Conservation (phyloP, 2,797 vertebrate species). For the Sebastes jordani region DNA sequence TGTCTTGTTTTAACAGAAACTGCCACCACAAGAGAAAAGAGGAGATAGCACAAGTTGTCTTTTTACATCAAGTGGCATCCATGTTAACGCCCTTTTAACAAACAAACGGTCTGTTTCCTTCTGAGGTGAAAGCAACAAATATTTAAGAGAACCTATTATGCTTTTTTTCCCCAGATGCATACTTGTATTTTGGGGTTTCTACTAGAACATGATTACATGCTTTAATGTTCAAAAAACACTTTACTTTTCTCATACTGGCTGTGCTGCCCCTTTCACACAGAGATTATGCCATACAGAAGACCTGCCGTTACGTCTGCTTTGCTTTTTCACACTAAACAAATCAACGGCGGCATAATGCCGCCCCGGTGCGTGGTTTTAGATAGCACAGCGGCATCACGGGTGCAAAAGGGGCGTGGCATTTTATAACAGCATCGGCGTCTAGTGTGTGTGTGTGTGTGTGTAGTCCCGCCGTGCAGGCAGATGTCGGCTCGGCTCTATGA, state of each 20-base stretch:
- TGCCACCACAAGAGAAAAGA: not conserved
- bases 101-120: not conserved
- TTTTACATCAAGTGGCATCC: not conserved
- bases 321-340: fast-evolving
- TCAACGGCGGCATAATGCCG: not conserved
- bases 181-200: no score
- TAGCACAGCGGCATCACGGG: no score
- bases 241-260: no score
- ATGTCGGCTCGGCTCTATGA: fast-evolving
- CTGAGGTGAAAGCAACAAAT: slow-evolving; percentile 9
- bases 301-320: no score
- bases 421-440: fast-evolving
- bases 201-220: no score
- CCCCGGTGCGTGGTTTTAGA: no score
- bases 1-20: no score
- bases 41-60: not conserved
- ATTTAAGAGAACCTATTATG: not conserved
- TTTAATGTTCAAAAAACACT: no score
- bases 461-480: fast-evolving
- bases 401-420: fast-evolving
- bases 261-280: no score
- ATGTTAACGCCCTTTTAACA: slow-evolving; percentile 11
- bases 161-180: fast-evolving
- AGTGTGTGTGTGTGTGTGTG: no score
- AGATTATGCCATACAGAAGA: no score